Evolutionary conservation across 2,797 vertebrate species (phyloP), one percentile per base, ranked within the genome.

Genomic region (Aplochiton taeniatus): DNA sequence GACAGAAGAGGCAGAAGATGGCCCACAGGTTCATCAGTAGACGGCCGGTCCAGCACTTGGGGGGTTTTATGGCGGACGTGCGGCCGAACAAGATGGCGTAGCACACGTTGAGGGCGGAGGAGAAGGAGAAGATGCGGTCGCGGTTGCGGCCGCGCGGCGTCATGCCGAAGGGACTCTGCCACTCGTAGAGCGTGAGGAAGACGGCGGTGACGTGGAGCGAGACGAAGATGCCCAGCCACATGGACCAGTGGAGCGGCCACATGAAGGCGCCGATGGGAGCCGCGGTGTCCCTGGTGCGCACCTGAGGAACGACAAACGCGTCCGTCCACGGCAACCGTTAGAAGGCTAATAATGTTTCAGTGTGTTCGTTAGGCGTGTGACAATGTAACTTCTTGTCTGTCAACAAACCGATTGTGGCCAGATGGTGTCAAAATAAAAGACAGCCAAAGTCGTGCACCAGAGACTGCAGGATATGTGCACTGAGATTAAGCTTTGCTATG

Each of bases 1-100:
- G 89, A 87, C 96, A 98, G 92, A 99, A 98, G 66, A 99, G 91
- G 84, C 97, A 99, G 88, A 99, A 99, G 81, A 99, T 98, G 76
- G 97, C 97, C 97, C 97, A 99, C 4, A 99, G 95, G 74, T 98
- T 98, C 97, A 99, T 98, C 74, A 99, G 91, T 87, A 99, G 95
- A 8, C 97, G 94, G 58, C 97, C 97, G 7, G 97, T 98, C 97
- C 97, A 99, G 83, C 97, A 99, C 86, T 98, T 98, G 0, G 97
- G 97, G 0, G 97, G 94, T 86, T 98, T 98, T 83, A 98, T 98
- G 76, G 97, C 93, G 56, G 94, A 93, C 5, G 96, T 98, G 86
- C 97, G 93, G 72, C 97, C 97, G 66, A 99, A 99, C 44, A 99
- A 90, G 73, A 99, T 98, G 0, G 96, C 93, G 14, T 99, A 99